A percentile compares a stretch with the other conserved stretches of the same genome.
phyloP scores from a whole-genome alignment of 2,113 vertebrate species.

The Microcebus murinus region DNA sequence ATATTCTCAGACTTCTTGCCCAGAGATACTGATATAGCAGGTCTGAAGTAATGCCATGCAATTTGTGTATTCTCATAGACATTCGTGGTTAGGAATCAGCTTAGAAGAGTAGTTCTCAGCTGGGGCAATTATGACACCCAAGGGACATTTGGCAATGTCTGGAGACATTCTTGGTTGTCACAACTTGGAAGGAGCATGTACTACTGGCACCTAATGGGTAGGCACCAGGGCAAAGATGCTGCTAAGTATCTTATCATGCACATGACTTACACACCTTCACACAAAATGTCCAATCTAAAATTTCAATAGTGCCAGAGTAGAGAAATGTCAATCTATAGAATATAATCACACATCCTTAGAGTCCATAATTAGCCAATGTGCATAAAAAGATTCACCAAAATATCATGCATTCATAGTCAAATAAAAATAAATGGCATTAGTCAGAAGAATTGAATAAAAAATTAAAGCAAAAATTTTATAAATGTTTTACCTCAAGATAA shows the following conservation, averaged over 20 bases:
- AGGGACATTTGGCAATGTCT: background rate
- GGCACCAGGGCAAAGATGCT: background rate
- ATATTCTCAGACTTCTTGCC: background rate
- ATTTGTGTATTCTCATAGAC: background rate
- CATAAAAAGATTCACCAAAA: background rate
- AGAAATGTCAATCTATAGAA: background rate
- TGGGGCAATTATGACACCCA: accelerated
- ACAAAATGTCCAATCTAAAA: background rate
- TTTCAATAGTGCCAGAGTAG: background rate
- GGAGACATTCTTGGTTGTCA: background rate
- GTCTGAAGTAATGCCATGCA: background rate
- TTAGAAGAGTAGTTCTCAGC: background rate
- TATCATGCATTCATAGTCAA: background rate
- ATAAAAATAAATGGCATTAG: background rate
- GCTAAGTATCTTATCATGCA: background rate
- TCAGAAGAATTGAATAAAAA: background rate
- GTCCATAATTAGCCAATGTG: background rate
- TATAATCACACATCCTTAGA: background rate
- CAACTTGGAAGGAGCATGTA: accelerated
- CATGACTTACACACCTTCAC: background rate
- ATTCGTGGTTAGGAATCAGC: background rate
- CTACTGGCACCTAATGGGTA: background rate
- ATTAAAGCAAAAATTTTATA: background rate
- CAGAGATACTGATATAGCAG: background rate
- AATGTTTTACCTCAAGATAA: background rate